These are phyloP conservation scores for Cyanoramphus novaezelandiae DNA, from an alignment of 2,113 vertebrate genomes.

Conservation along the genomic window DNA sequence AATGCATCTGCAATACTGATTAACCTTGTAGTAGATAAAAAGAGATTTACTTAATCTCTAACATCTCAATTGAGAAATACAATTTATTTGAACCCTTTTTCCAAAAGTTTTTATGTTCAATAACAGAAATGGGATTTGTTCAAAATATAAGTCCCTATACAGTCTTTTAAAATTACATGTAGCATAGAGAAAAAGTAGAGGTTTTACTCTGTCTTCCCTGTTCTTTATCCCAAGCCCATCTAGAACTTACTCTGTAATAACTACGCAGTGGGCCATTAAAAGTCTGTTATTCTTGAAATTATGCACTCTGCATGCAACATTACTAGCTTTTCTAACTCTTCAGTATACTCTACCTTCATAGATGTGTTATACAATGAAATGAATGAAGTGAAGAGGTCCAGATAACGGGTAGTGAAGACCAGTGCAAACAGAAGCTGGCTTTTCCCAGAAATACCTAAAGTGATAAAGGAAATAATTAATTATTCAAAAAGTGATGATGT, in stretches of 20 bases:
- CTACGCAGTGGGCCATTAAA: not conserved
- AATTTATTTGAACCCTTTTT: not conserved
- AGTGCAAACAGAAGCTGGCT: conserved; percentile 97
- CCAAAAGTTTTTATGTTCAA: not conserved
- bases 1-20: not conserved
- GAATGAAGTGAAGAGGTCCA: conserved; percentile 97
- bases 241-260: not conserved
- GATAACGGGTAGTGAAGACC: conserved; percentile 97
- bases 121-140: not conserved
- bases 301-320: not conserved
- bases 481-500: not conserved
- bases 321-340: not conserved
- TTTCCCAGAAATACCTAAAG: conserved; percentile 96
- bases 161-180: not conserved
- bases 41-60: not conserved
- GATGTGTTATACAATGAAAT: conserved; percentile 97
- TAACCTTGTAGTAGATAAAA: not conserved
- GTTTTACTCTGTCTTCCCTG: not conserved
- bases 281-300: not conserved
- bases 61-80: not conserved
- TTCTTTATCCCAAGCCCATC: not conserved
- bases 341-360: conserved; percentile 91
- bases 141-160: not conserved
- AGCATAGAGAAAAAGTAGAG: not conserved
- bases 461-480: conserved; percentile 58